phyloP scores from a whole-genome alignment of 2,888 invertebrate species.

The Perdita meconis region DNA sequence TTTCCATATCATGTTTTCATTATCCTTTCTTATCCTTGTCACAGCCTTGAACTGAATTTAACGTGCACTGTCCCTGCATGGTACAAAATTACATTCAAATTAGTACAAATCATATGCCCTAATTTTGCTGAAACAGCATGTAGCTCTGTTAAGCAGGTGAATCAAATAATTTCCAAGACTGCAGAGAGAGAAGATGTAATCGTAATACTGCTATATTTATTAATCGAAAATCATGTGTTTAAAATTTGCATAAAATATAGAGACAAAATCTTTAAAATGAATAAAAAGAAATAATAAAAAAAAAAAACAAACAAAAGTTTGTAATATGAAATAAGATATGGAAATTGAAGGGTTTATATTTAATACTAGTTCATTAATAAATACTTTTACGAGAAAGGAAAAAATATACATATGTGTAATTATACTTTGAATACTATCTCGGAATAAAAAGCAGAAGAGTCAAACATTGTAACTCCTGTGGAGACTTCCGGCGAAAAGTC shows the following conservation, averaged over 20 bases:
- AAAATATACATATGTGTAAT: too few species aligned
- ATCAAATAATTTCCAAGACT: too few species aligned
- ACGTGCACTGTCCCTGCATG: neutral
- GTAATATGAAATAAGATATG: neutral
- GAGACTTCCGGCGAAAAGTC: constrained; percentile 29
- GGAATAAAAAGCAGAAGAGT: too few species aligned
- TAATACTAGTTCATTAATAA: too few species aligned
- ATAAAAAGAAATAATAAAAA: neutral
- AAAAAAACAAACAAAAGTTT: neutral
- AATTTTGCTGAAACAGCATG: neutral
- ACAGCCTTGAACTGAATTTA: constrained; percentile 2
- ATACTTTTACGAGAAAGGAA: too few species aligned
- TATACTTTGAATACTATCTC: too few species aligned
- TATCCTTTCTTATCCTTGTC: neutral
- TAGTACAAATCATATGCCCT: neutral
- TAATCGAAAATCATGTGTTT: too few species aligned
- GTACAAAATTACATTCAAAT: neutral
- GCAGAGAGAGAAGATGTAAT: too few species aligned
- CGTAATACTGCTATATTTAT: too few species aligned
- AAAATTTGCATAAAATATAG: neutral
- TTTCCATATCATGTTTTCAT: too few species aligned
- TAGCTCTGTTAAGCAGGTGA: too few species aligned
- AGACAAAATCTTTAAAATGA: neutral
- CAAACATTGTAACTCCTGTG: constrained; percentile 30
- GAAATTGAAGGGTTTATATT: too few species aligned